Base-by-base conservation (phyloP, 2,888 invertebrate species). In the Heliconius erato region DNA sequence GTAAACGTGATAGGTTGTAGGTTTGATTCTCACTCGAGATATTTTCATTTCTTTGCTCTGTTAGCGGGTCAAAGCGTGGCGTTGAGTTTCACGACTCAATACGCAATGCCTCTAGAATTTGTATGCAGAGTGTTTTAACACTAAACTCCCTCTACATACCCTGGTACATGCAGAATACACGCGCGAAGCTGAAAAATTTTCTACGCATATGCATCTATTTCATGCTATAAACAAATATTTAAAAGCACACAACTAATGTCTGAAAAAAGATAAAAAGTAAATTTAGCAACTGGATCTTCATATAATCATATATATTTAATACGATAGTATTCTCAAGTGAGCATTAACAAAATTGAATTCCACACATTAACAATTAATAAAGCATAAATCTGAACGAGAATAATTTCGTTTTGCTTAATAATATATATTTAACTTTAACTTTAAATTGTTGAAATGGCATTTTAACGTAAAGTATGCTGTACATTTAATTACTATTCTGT, bases 361-460 rank as follows among this genome's bases (percentile, higher is more conserved):
- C 63, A 12, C 63, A n/a, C 63, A 63, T 63, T 63, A 63, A 63
- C 63, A 63, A 63, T n/a, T 63, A 63, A 63, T 63, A n/a, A n/a
- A 63, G n/a, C 63, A 19, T 19, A 2, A 54, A 6, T 5, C 3
- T 12, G 63, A n/a, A n/a, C 11, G 63, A n/a, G n/a, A 63, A 63
- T n/a, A 63, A 63, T 63, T 63, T 12, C n/a, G n/a, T n/a, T 63
- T n/a, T 63, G 63, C 63, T 63, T n/a, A 63, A 63, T 63, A 63
- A 63, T 63, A 63, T 63, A 63, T 63, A 63, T n/a, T 54, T 63
- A 63, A 63, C 63, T 1, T 63, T 63, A 63, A 63, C n/a, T 63
- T 63, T 63, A 63, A 63, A 63, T n/a, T 23, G n/a, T 63, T n/a
- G 63, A n/a, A 63, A 7, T 12, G n/a, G n/a, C 11, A 63, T n/a